Evolutionary conservation across 2,888 invertebrate genomes (phyloP), one percentile per base, ranked within the genome.

Genomic region (Pantelozetes paolii): DNA sequence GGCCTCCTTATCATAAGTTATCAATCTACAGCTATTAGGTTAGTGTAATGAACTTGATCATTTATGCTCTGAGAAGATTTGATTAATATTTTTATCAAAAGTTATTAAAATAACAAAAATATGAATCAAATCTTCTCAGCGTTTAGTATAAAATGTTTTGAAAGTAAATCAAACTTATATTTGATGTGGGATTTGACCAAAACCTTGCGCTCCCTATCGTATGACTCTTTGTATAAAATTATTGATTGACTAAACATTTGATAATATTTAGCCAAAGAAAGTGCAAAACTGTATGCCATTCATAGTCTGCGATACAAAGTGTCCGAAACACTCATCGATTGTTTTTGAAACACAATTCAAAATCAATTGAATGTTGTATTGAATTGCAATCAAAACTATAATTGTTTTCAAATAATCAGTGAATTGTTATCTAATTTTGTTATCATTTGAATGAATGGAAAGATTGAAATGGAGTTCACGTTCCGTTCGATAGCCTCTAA

Each of bases 201-300:
- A 48, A 48, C 48, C 15, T 15, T n/a, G 62, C 62, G 62, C 62
- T 13, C 30, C 32, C 62, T 62, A 32, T 62, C 32, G 32, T 59
- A 28, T n/a, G 18, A 8, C 2, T 0, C 15, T 2, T 62, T 30
- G 26, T 62, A 32, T 32, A 1, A 62, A n/a, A 32, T 26, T 62
- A 62, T 62, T 32, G 62, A 62, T 62, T 62, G 30, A 62, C 13
- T 30, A 8, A n/a, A 62, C 32, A 30, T 62, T 26, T 62, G 62
- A 18, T 62, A 62, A 62, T 13, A 45, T 62, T n/a, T 15, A 18
- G n/a, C n/a, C 32, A 32, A 32, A 32, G 20, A n/a, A 62, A 62
- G 62, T 32, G n/a, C 32, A 62, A 32, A 62, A 62, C 32, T 32
- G 18, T 32, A 18, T 30, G 18, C 45, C 32, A 18, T 32, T 62